A percentile compares a stretch with the other conserved stretches of the same genome.
Conservation (phyloP, 2,113 vertebrate genomes). For the Butorides virescens region DNA sequence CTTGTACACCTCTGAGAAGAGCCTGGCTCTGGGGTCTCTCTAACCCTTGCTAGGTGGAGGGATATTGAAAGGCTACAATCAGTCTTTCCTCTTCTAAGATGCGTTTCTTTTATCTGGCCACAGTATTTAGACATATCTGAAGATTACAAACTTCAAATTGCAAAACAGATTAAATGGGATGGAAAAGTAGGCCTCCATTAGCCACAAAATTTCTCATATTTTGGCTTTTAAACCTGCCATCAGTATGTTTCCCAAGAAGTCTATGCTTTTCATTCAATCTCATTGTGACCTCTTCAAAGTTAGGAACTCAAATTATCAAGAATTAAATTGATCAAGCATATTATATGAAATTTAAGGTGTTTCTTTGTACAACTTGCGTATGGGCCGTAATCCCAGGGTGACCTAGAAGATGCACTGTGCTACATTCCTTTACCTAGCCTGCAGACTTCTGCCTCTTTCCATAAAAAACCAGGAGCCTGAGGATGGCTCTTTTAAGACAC, state of each 20-base stretch:
- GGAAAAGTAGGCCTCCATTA: neutral
- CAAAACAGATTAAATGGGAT: neutral
- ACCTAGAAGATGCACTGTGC: neutral
- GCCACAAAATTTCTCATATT: neutral
- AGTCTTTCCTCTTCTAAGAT: neutral
- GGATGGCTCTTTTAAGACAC: neutral
- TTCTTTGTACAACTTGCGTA: neutral
- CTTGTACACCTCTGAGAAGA: neutral
- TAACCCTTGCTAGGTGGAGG: neutral
- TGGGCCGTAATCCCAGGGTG: neutral
- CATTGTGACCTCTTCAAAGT: neutral
- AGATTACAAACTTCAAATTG: neutral
- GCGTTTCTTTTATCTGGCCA: neutral
- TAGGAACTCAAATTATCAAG: neutral
- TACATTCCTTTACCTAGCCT: neutral
- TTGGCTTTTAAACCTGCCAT: neutral
- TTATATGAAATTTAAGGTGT: neutral
- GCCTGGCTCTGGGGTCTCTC: neutral
- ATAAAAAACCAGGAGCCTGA: neutral
- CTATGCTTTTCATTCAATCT: neutral
- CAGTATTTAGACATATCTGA: neutral
- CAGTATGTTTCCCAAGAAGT: neutral
- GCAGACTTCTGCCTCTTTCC: constrained; percentile 9
- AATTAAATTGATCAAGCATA: neutral
- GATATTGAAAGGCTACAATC: neutral